These are phyloP conservation scores for Silurus asotus DNA, from an alignment of 2,113 vertebrate species.

Conservation along the genomic window DNA sequence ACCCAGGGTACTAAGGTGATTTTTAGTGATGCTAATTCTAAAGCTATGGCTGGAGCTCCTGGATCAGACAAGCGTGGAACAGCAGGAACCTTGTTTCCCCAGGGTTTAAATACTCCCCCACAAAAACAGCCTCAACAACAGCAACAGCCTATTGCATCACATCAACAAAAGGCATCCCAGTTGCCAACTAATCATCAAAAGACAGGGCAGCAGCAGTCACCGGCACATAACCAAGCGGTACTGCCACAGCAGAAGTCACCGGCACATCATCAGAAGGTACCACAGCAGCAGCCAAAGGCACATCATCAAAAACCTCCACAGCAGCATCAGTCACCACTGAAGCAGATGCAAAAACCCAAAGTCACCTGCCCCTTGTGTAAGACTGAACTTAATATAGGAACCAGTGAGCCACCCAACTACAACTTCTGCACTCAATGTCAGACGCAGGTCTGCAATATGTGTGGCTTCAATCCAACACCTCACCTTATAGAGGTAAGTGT, in stretches of 20 bases:
- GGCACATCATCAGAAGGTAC: constrained; percentile 62
- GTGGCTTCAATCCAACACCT: constrained; percentile 96
- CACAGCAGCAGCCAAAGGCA: constrained; percentile 50
- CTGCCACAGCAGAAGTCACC: constrained; percentile 63
- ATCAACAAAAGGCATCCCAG: constrained; percentile 61
- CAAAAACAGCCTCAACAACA: constrained; percentile 62
- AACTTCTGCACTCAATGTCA: constrained; percentile 91
- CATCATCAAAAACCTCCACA: constrained; percentile 61
- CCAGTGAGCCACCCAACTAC: constrained; percentile 84
- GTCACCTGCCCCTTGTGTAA: constrained; percentile 92
- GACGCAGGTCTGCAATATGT: constrained; percentile 93
- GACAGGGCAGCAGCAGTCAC: constrained; percentile 54
- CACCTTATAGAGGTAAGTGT: constrained; percentile 94
- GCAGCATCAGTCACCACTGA: constrained; percentile 60
- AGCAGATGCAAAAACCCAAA: constrained; percentile 78
- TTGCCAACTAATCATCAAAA: constrained; percentile 62
- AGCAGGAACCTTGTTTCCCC: constrained; percentile 31
- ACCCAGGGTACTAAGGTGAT: constrained; percentile 81
- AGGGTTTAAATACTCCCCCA: constrained; percentile 43
- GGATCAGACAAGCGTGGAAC: constrained; percentile 56
- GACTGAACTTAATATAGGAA: constrained; percentile 87
- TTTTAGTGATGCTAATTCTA: constrained; percentile 86
- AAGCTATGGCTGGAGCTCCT: constrained; percentile 68
- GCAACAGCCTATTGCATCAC: constrained; percentile 49
- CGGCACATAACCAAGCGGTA: constrained; percentile 57